Evolutionary conservation across 2,888 invertebrate species (phyloP), one percentile per base, ranked within the genome.

Genomic region (Agrenia bidenticulata): DNA sequence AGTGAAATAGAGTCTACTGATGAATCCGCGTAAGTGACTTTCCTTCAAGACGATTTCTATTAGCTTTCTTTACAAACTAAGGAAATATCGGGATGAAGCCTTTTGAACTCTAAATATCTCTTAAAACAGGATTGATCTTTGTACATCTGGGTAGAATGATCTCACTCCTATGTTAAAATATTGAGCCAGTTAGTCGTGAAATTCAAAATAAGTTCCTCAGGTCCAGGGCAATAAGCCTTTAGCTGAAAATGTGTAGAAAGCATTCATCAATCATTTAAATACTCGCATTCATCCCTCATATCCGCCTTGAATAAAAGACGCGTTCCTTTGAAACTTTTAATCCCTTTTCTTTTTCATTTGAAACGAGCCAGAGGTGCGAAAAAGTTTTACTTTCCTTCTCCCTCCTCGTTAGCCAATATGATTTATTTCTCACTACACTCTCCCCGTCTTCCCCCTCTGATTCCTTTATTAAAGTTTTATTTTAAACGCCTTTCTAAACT

Each of bases 1-100:
- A 64, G 66, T 19, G 73, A 74, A 60, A 72, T 74, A 24, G 59
- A 54, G 19, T 59, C 63, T 2, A 64, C 68, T 61, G 69, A 64
- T 27, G 50, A 49, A 23, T 63, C 65, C 11, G 5, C 32, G 73
- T 71, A 58, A 55, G 62, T 54, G 32, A 11, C 4, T 32, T 32
- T 32, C 4, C 32, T 32, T 32, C n/a, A n/a, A n/a, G n/a, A n/a
- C n/a, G n/a, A n/a, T n/a, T n/a, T n/a, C n/a, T n/a, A n/a, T n/a
- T n/a, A n/a, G n/a, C n/a, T n/a, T n/a, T n/a, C n/a, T n/a, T n/a
- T n/a, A n/a, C n/a, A n/a, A n/a, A n/a, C n/a, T n/a, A n/a, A n/a
- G n/a, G n/a, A n/a, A n/a, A n/a, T n/a, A n/a, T n/a, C n/a, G n/a
- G n/a, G n/a, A n/a, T n/a, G n/a, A n/a, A n/a, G n/a, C n/a, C n/a